These are phyloP conservation scores for Ispidina lecontei DNA, from an alignment of 2,797 vertebrate genomes.

Conservation along the genomic window DNA sequence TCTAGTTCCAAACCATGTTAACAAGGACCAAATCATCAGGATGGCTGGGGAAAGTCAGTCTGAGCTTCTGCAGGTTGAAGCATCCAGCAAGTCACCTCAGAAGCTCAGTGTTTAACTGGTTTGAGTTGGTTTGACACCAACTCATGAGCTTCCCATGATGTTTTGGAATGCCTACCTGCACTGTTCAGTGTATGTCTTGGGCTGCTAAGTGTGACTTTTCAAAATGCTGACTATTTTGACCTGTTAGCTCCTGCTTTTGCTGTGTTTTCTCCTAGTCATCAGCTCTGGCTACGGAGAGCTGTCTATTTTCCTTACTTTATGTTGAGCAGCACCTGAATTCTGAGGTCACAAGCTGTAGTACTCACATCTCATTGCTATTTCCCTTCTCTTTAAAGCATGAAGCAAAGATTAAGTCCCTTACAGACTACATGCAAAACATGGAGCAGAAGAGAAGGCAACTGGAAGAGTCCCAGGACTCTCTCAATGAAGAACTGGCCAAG, in stretches of 20 bases:
- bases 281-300: background rate
- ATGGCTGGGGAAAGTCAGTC: background rate
- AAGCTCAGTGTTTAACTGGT: background rate
- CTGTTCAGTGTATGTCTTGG: background rate
- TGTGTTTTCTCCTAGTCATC: background rate
- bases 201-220: background rate
- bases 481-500: constrained; percentile 91
- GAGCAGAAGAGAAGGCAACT: constrained; percentile 92
- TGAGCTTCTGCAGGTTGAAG: background rate
- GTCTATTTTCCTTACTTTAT: fast-evolving
- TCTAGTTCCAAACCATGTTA: background rate
- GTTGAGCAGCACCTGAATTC: background rate
- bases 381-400: constrained; percentile 81
- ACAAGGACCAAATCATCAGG: background rate
- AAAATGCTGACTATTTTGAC: background rate
- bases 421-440: constrained; percentile 91
- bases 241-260: background rate
- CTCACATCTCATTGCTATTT: background rate
- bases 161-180: background rate
- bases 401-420: constrained; percentile 90
- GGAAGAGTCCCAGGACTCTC: constrained; percentile 91
- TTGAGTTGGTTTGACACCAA: background rate
- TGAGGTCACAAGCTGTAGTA: no score
- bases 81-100: background rate
- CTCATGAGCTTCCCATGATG: background rate